These are phyloP conservation scores for Tympanoctomys barrerae DNA, from an alignment of 2,797 vertebrate genomes.

Conservation along the genomic window DNA sequence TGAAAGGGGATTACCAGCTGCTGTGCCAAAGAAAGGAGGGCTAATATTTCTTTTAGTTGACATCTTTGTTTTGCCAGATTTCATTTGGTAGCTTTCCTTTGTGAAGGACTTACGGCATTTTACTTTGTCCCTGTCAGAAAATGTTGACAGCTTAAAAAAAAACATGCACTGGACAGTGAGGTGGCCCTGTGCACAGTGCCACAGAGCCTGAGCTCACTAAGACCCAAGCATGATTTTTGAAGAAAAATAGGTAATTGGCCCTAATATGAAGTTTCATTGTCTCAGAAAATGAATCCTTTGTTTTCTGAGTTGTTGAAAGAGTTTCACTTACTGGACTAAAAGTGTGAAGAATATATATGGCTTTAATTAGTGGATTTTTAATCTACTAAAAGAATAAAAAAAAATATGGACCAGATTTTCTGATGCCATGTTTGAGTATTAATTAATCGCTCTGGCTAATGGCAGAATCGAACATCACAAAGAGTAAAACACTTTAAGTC, in stretches of 20 bases:
- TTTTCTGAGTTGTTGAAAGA: neutral
- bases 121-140: neutral
- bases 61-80: slow-evolving; percentile 46
- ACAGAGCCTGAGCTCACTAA: neutral
- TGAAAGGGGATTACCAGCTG: slow-evolving; percentile 79
- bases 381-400: slow-evolving; percentile 37
- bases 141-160: slow-evolving; percentile 6
- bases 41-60: slow-evolving; percentile 62
- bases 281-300: neutral
- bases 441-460: neutral
- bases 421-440: slow-evolving; percentile 2
- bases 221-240: neutral
- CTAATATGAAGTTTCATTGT: neutral
- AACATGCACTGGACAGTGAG: neutral
- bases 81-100: slow-evolving; percentile 57
- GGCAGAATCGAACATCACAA: neutral
- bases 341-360: neutral
- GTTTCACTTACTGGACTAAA: neutral
- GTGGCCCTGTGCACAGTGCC: neutral
- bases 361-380: neutral
- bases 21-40: slow-evolving; percentile 55
- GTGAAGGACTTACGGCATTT: neutral
- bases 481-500: neutral
- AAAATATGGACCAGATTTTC: neutral
- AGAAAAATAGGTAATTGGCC: neutral